phyloP scores from a whole-genome alignment of 1,140 invertebrate species.

The Aricia agestis region DNA sequence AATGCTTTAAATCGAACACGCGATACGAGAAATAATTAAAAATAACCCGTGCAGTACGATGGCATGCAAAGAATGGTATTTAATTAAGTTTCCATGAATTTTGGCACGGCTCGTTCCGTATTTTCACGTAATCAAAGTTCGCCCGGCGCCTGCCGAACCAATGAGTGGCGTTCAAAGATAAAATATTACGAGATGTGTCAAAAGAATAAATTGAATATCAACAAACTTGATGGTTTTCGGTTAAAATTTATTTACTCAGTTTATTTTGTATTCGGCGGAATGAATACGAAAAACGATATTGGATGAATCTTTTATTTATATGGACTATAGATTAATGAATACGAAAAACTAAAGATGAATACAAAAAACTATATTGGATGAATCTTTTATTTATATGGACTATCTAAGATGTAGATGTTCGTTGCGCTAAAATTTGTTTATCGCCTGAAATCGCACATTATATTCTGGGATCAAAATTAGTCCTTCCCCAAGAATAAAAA shows the following conservation, averaged over 20 bases:
- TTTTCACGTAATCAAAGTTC: constrained; percentile 8
- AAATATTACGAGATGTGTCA: constrained; percentile 1
- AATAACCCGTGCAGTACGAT: neutral
- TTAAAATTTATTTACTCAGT: neutral
- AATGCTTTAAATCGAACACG: neutral
- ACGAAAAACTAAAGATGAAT: no score
- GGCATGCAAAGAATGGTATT: neutral
- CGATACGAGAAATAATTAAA: neutral
- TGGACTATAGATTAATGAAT: no score
- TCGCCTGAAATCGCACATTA: no score
- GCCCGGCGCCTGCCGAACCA: neutral
- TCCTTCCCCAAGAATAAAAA: no score
- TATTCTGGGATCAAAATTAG: no score
- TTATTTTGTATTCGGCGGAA: neutral
- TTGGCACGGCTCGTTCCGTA: constrained; percentile 14
- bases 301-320: neutral
- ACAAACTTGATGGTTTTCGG: neutral
- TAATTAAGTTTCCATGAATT: constrained; percentile 15
- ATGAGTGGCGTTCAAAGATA: neutral
- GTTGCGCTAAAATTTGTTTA: neutral
- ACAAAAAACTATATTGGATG: neutral
- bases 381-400: neutral
- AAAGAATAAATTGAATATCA: neutral
- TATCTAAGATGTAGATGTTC: neutral
- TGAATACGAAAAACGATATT: neutral